phyloP scores from a whole-genome alignment of 2,113 vertebrate species.

The Martes martes region DNA sequence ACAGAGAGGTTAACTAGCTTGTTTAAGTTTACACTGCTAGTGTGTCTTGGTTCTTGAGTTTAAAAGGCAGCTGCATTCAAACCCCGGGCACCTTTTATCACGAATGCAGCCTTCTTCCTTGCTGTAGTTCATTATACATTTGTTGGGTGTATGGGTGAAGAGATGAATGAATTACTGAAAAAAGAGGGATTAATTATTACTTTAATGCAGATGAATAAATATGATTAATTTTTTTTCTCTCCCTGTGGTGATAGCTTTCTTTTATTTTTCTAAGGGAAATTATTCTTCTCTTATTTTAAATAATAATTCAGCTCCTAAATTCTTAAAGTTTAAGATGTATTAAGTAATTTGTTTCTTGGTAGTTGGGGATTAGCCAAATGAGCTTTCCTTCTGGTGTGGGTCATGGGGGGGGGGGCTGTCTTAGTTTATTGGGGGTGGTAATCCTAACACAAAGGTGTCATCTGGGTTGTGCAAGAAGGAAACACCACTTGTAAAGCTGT shows the following conservation, averaged over 20 bases:
- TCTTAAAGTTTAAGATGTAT: neutral
- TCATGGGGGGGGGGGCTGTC: neutral
- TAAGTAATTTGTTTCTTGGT: neutral
- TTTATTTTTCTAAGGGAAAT: neutral
- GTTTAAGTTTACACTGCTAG: neutral
- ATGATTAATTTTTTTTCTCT: neutral
- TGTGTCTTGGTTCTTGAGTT: neutral
- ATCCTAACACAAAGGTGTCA: neutral
- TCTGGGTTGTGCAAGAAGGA: neutral
- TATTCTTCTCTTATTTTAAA: neutral
- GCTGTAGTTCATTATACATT: neutral
- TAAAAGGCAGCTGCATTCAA: neutral
- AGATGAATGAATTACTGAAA: neutral
- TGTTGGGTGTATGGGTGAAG: neutral
- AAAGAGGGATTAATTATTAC: neutral
- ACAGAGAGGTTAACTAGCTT: neutral
- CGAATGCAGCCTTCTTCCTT: neutral
- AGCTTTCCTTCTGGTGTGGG: neutral
- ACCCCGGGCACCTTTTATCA: neutral
- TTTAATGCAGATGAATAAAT: neutral
- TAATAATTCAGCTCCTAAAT: neutral
- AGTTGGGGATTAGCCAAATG: neutral
- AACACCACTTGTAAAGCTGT: neutral
- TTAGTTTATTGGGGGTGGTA: neutral
- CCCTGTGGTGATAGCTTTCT: neutral